Evolutionary conservation across 2,888 invertebrate genomes (phyloP), one percentile per base, ranked within the genome.

Genomic region (Lasioglossum villosulum): DNA sequence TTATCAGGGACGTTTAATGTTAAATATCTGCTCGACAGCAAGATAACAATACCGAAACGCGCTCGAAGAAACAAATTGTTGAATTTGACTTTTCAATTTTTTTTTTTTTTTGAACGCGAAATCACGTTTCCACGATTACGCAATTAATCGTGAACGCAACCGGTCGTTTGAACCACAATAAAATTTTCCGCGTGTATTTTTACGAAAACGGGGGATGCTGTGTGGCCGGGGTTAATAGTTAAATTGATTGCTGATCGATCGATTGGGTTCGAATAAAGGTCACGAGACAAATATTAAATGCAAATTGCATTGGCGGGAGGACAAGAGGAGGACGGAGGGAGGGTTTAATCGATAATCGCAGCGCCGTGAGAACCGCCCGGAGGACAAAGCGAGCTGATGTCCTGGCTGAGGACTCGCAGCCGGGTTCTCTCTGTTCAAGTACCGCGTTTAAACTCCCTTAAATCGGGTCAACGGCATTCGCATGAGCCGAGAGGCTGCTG

Each of bases 381-480:
- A n/a, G 78, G 85, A 80, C 68, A 76, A 30, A 37, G 45, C 63
- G 63, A 52, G 45, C 59, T 79, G 66, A 34, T 66, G 77, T 78
- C 75, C 83, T 45, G 66, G 72, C 75, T 59, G 83, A 75, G 75
- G 79, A 86, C 27, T 66, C 10, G 27, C 82, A 56, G 66, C 30
- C 63, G n/a, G 45, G 83, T 80, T 86, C 86, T 75, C 45, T 75
- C 56, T 63, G 63, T 59, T 63, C 75, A 37, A 78, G 72, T 83
- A 88, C 86, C 88, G 70, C 68, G 72, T 48, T 80, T 81, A 81
- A 83, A 82, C 72, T 80, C 87, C 83, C 74, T 86, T 83, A 82
- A 90, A 90, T 81, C 86, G 86, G 88, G 88, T 89, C 90, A 90
- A 90, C 84, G 81, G 72, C 84, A 89, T 89, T 84, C 85, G 89